Percentiles rank a stretch among this genome's conserved stretches.
Evolutionary conservation across 2,113 vertebrate genomes (phyloP).

Genomic region (Eptesicus fuscus): DNA sequence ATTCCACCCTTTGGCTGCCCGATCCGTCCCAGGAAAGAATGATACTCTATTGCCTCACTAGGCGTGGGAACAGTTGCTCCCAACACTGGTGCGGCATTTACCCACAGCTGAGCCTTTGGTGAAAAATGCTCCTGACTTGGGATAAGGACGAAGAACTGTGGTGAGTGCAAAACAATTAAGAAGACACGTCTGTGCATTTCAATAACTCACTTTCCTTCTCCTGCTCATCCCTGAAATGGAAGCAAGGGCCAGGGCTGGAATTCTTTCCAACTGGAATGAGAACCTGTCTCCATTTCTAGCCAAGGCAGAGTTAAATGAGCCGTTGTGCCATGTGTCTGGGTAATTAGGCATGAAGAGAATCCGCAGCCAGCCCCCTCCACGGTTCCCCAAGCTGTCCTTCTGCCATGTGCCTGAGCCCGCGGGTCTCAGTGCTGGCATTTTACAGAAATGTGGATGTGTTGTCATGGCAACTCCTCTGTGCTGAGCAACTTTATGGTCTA

Average conservation of each 20-base stretch:
- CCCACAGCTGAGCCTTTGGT: background rate
- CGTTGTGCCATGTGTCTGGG: slow-evolving; percentile 78
- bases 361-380: slow-evolving; percentile 69
- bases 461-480: slow-evolving; percentile 52
- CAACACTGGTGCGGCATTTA: background rate
- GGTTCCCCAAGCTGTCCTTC: slow-evolving; percentile 62
- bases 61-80: background rate
- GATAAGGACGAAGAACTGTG: background rate
- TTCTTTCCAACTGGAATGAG: slow-evolving; percentile 74
- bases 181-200: slow-evolving; percentile 29
- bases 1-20: background rate
- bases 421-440: slow-evolving; percentile 38
- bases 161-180: slow-evolving; percentile 49
- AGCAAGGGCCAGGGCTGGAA: slow-evolving; percentile 48
- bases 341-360: slow-evolving; percentile 82
- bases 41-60: background rate
- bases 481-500: slow-evolving; percentile 21
- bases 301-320: slow-evolving; percentile 77
- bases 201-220: slow-evolving; percentile 46
- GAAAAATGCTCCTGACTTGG: background rate
- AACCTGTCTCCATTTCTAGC: slow-evolving; percentile 71
- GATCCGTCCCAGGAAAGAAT: background rate
- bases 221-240: background rate
- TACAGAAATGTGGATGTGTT: slow-evolving; percentile 57
- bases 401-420: slow-evolving; percentile 66